Evolutionary conservation across 2,797 vertebrate species (phyloP).

Genomic region (Rousettus madagascariensis): DNA sequence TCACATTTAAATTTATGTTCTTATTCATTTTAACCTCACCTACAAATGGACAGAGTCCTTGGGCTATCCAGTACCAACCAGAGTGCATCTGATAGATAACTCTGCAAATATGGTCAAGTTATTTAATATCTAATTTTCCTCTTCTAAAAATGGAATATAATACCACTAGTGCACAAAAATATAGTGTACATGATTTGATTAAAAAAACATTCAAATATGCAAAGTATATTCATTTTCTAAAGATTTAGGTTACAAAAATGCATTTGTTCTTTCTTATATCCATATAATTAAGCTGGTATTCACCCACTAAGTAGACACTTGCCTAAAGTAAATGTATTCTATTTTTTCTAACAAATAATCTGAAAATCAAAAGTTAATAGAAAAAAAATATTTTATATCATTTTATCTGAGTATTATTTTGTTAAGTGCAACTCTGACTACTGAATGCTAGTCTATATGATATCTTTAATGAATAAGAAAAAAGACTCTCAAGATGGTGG

Average conservation of each 20-base stretch:
- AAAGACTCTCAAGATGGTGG: not conserved
- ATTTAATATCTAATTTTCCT: not conserved
- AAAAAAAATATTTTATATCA: not conserved
- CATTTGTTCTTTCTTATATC: not conserved
- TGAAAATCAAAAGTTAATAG: not conserved
- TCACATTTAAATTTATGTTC: not conserved
- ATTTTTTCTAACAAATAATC: not conserved
- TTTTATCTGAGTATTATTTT: not conserved
- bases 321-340: not conserved
- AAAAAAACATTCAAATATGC: not conserved
- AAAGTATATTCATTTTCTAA: not conserved
- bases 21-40: not conserved
- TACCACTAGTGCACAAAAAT: not conserved
- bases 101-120: not conserved
- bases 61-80: not conserved
- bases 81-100: not conserved
- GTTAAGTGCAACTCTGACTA: not conserved
- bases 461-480: not conserved
- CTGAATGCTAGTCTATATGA: not conserved
- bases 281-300: not conserved
- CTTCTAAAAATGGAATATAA: not conserved
- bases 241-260: not conserved
- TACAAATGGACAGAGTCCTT: not conserved
- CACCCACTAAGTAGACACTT: not conserved
- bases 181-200: not conserved